These are phyloP conservation scores for Brachyrhaphis roseni DNA, from an alignment of 2,797 vertebrate species.

Conservation along the genomic window DNA sequence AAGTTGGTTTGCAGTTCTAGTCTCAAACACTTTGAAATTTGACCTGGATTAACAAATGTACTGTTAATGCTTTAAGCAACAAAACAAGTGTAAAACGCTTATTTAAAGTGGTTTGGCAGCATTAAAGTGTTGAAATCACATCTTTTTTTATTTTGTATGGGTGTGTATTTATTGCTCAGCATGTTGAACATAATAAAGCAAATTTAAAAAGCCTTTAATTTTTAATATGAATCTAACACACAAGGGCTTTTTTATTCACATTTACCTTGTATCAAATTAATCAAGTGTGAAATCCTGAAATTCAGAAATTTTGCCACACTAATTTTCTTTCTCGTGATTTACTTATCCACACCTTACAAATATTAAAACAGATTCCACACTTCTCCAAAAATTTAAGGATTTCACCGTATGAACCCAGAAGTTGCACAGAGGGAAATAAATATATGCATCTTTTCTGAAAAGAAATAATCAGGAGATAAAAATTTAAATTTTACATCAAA, in stretches of 20 bases:
- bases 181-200: neutral
- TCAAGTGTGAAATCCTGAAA: neutral
- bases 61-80: neutral
- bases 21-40: neutral
- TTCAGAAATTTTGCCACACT: neutral
- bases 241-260: neutral
- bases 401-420: neutral
- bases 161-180: neutral
- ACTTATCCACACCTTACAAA: neutral
- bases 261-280: neutral
- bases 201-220: neutral
- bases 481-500: neutral
- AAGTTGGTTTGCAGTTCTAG: neutral
- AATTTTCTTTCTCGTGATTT: neutral
- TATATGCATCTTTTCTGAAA: neutral
- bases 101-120: neutral
- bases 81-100: neutral
- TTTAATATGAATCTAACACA: neutral
- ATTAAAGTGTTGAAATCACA: neutral
- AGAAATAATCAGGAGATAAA: neutral
- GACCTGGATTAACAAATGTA: neutral
- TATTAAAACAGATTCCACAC: neutral
- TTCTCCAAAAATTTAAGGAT: neutral
- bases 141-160: neutral
- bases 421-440: neutral